Evolutionary conservation across 1,140 invertebrate species (phyloP).

Genomic region (Leptinotarsa texana): DNA sequence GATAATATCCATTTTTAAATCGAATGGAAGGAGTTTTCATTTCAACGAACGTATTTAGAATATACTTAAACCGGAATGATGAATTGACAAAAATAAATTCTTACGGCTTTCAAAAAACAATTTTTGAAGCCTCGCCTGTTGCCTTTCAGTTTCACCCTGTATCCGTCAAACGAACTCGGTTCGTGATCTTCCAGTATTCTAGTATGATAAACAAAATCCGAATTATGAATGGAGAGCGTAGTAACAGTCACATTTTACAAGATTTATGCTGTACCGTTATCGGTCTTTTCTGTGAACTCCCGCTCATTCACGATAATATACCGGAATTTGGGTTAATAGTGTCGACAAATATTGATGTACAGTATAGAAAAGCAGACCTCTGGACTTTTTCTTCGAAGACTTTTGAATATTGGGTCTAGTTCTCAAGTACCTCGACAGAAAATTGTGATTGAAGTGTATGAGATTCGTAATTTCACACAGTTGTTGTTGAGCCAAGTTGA

Average conservation of each 20-base stretch:
- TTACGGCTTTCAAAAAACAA: no score
- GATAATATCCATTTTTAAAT: no score
- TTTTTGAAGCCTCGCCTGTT: neutral
- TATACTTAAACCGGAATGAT: no score
- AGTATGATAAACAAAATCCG: neutral
- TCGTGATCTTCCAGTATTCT: neutral
- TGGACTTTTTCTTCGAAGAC: no score
- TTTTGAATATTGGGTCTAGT: no score
- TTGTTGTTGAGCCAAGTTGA: no score
- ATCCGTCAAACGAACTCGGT: neutral
- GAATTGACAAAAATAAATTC: no score
- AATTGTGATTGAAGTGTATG: no score
- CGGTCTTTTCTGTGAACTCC: neutral
- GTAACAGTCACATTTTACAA: conserved; percentile 3
- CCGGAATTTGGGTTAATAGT: neutral
- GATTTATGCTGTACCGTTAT: conserved; percentile 1
- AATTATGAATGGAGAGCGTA: conserved; percentile 6
- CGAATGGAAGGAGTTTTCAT: no score
- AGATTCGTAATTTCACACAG: no score
- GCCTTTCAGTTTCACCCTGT: conserved; percentile 1
- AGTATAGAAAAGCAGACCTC: neutral
- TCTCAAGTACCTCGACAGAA: no score
- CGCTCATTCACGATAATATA: neutral
- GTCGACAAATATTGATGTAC: neutral
- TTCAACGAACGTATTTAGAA: no score